Evolutionary conservation across 2,797 vertebrate species (phyloP).

Genomic region (Menidia menidia): DNA sequence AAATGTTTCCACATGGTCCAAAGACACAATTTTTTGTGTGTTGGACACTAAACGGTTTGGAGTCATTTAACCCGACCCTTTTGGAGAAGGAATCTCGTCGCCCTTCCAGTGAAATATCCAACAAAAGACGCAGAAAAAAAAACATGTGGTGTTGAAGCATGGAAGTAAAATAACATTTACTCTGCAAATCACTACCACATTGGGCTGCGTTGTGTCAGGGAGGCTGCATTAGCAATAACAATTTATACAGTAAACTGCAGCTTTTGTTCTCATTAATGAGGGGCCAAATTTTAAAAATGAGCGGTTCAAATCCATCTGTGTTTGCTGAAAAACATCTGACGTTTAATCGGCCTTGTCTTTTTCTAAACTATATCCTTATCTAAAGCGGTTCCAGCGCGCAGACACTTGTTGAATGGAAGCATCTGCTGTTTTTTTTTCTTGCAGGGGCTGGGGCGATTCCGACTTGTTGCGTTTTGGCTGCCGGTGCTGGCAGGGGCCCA

Average conservation of each 20-base stretch:
- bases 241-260: conserved; percentile 50
- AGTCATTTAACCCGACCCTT: conserved; percentile 92
- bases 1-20: conserved; percentile 93
- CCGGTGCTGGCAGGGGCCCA: conserved; percentile 78
- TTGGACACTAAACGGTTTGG: conserved; percentile 91
- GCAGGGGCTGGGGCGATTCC: conserved; percentile 38
- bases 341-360: conserved; percentile 26
- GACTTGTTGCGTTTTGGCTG: conserved; percentile 81
- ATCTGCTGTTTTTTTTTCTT: conserved; percentile 51
- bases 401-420: conserved; percentile 14
- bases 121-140: conserved; percentile 65
- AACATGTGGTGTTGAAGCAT: conserved; percentile 75
- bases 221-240: conserved; percentile 59
- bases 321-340: conserved; percentile 24
- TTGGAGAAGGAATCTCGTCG: conserved; percentile 83
- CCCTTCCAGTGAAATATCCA: conserved; percentile 44
- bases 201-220: conserved; percentile 77
- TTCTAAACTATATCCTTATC: not conserved
- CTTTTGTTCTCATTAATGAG: conserved; percentile 43
- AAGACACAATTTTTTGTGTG: conserved; percentile 87
- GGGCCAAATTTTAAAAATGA: conserved; percentile 21
- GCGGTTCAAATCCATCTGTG: not conserved
- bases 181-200: conserved; percentile 88
- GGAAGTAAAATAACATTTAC: conserved; percentile 83
- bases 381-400: not conserved